Conservation (phyloP, 2,888 invertebrate species). For the Tridacna crocea region DNA sequence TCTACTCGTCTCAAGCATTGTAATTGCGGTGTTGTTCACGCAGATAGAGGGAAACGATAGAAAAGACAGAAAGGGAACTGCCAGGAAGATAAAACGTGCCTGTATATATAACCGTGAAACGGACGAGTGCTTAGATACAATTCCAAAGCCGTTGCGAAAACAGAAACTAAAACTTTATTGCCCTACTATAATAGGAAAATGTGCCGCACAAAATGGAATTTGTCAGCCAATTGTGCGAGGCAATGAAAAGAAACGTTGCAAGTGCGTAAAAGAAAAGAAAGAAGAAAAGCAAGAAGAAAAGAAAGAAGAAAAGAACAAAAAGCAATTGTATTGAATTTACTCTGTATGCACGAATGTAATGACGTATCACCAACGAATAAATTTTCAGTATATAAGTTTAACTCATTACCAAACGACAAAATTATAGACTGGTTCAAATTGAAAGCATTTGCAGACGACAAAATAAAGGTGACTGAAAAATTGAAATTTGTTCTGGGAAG, state of each 20-base stretch:
- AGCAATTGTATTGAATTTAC: too few relatives aligned
- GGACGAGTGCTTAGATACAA: background rate
- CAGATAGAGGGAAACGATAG: background rate
- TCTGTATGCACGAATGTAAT: too few relatives aligned
- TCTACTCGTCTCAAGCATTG: background rate
- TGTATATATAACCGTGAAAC: background rate
- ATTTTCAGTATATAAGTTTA: too few relatives aligned
- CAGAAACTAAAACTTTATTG: background rate
- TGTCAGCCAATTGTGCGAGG: background rate
- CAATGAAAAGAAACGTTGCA: conserved; percentile 7
- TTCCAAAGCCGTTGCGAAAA: background rate
- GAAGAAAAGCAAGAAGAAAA: too few relatives aligned
- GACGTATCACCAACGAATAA: too few relatives aligned
- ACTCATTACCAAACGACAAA: too few relatives aligned
- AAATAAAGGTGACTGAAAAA: too few relatives aligned
- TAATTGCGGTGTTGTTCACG: background rate
- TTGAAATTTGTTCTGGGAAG: too few relatives aligned
- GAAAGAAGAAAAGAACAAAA: too few relatives aligned
- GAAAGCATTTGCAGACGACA: too few relatives aligned
- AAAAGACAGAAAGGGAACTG: background rate
- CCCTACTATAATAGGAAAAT: background rate
- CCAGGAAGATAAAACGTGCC: background rate
- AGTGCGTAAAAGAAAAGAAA: too few relatives aligned
- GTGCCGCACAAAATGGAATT: background rate
- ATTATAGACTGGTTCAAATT: too few relatives aligned